Evolutionary conservation across 2,888 invertebrate genomes (phyloP).

Genomic region (Brachyopa scutellaris): DNA sequence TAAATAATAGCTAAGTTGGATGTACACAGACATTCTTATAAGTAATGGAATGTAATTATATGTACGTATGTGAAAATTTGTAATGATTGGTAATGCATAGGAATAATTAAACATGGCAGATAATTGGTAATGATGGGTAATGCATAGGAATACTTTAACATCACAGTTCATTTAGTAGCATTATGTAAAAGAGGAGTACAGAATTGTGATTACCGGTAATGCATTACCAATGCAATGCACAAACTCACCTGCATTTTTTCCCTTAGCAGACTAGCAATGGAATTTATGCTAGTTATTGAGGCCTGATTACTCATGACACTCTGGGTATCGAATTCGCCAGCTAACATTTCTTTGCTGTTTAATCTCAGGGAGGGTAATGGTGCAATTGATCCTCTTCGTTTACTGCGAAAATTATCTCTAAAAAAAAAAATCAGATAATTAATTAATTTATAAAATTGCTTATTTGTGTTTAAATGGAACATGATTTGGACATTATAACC

Average conservation of each 20-base stretch:
- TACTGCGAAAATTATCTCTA: conserved; percentile 86
- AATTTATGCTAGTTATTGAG: conserved; percentile 92
- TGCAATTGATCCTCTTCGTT: conserved; percentile 86
- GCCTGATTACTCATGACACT: conserved; percentile 82
- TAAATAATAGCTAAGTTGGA: too few species aligned
- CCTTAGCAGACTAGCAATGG: conserved; percentile 90
- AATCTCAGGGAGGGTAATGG: conserved; percentile 84
- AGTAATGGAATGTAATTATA: too few species aligned
- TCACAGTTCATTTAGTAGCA: too few species aligned
- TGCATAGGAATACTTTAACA: too few species aligned
- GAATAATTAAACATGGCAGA: too few species aligned
- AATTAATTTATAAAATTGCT: background rate
- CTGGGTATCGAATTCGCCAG: conserved; percentile 83
- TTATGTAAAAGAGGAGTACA: too few species aligned
- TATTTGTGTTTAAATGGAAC: background rate
- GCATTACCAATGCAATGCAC: too few species aligned
- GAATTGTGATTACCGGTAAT: too few species aligned
- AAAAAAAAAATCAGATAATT: conserved; percentile 70
- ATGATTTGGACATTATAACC: background rate
- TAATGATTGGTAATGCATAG: too few species aligned
- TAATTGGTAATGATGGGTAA: too few species aligned
- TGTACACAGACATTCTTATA: too few species aligned
- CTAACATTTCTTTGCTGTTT: conserved; percentile 83
- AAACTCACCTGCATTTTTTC: conserved; percentile 89
- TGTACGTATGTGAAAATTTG: too few species aligned